Base-by-base conservation (phyloP, 2,888 invertebrate genomes). In the Chaitophorus viminalis region DNA sequence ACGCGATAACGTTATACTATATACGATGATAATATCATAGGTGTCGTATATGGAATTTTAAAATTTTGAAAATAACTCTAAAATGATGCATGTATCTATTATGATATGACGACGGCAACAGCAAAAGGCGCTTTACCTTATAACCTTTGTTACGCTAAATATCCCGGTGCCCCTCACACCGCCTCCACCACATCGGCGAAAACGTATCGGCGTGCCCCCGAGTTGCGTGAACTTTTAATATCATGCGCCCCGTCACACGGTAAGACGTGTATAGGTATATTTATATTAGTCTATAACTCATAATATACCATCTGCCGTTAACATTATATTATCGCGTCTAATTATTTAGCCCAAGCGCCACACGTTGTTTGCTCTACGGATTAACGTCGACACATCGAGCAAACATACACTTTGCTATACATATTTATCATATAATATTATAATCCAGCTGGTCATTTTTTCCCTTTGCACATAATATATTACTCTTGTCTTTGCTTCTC, bases 381-480 rank as follows among this genome's bases (percentile, higher is more conserved):
- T 87, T 31, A 87, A 76, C 84, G 65, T 65, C 76, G 46, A 46
- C 65, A 46, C 65, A 46, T 52, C 72, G 54, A 60, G 54, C 72
- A 86, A 79, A 79, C 79, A 79, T 21, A 1, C 31, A 36, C n/a
- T n/a, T n/a, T 74, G 31, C 54, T 29, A n/a, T 74, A 52, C 29
- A 68, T 68, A 68, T 14, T 29, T 65, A 36, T 46, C 31, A n/a
- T n/a, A 18, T 39, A 46, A 72, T 25, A 11, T 75, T n/a, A 39
- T 86, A 86, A 86, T 86, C 78, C 85, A 21, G 85, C 78, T n/a
- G 77, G 39, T 84, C 70, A 54, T 86, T 86, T 86, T 78, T 54
- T 54, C 29, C 78, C 72, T n/a, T 46, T n/a, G 39, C 14, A 31
- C n/a, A 18, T 52, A 18, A 25, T n/a, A n/a, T n/a, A n/a, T n/a